These are phyloP conservation scores for Habroteleia sp. DNA, from an alignment of 2,888 invertebrate species.

Conservation along the genomic window DNA sequence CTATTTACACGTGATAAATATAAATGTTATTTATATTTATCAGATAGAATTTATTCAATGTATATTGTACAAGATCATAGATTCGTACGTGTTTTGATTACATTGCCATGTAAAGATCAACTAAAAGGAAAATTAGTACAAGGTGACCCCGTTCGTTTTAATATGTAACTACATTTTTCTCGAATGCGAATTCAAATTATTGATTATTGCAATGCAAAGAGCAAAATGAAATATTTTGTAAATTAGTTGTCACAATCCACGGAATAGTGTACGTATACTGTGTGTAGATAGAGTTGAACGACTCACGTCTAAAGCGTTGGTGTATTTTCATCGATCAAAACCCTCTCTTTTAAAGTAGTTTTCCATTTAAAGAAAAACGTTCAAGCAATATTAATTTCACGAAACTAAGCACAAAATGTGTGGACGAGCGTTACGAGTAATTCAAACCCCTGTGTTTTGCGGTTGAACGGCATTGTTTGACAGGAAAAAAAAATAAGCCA, in stretches of 20 bases:
- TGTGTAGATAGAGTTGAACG: slow-evolving; percentile 15
- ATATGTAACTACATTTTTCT: no score
- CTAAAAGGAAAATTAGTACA: no score
- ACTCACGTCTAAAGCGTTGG: neutral
- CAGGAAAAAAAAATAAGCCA: neutral
- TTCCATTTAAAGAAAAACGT: slow-evolving; percentile 7
- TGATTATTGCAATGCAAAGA: neutral
- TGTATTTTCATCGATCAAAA: slow-evolving; percentile 21
- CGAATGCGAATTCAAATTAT: no score
- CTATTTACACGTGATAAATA: no score
- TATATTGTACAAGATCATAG: no score
- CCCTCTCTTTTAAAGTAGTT: neutral
- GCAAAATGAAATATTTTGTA: neutral
- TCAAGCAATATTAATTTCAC: slow-evolving; percentile 13
- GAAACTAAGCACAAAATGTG: slow-evolving; percentile 5
- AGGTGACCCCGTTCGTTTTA: no score
- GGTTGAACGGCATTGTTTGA: neutral
- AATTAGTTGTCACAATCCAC: neutral
- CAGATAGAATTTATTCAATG: no score
- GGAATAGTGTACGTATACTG: neutral
- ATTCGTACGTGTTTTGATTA: no score
- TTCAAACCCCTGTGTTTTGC: slow-evolving; percentile 16
- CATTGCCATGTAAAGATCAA: no score
- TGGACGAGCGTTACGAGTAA: neutral
- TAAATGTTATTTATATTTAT: no score